Evolutionary conservation across 2,797 vertebrate genomes (phyloP).

Genomic region (Xenopus petersii): DNA sequence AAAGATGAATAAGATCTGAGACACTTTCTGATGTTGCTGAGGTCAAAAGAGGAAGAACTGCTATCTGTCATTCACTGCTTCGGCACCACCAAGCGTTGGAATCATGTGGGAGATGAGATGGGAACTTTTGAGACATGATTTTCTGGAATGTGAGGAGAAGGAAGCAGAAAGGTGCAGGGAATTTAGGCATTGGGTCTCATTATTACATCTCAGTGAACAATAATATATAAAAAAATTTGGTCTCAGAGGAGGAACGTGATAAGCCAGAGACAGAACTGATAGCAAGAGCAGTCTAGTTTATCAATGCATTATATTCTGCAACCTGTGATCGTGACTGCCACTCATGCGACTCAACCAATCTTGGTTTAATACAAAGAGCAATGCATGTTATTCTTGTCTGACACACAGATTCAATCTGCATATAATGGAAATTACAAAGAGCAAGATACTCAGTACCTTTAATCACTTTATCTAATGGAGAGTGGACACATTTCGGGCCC

Average conservation of each 20-base stretch:
- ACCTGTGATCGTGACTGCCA: conserved; percentile 48
- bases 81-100: conserved; percentile 57
- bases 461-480: no score
- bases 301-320: conserved; percentile 74
- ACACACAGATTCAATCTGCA: no score
- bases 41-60: conserved; percentile 71
- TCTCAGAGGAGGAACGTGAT: conserved; percentile 61
- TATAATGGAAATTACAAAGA: no score
- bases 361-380: no score
- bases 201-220: conserved; percentile 54
- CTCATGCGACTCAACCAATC: no score
- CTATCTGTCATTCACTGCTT: conserved; percentile 62
- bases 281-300: conserved; percentile 58
- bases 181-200: conserved; percentile 59
- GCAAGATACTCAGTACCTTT: no score
- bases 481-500: no score
- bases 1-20: conserved; percentile 78
- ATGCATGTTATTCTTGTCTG: no score
- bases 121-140: background rate
- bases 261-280: no score
- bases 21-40: conserved; percentile 76
- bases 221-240: conserved; percentile 60
- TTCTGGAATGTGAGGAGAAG: conserved; percentile 21
- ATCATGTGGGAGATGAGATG: conserved; percentile 57
- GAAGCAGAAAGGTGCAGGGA: conserved; percentile 52